These are phyloP conservation scores for Cheilosia vulpina DNA, from an alignment of 2,888 invertebrate species.

Conservation along the genomic window DNA sequence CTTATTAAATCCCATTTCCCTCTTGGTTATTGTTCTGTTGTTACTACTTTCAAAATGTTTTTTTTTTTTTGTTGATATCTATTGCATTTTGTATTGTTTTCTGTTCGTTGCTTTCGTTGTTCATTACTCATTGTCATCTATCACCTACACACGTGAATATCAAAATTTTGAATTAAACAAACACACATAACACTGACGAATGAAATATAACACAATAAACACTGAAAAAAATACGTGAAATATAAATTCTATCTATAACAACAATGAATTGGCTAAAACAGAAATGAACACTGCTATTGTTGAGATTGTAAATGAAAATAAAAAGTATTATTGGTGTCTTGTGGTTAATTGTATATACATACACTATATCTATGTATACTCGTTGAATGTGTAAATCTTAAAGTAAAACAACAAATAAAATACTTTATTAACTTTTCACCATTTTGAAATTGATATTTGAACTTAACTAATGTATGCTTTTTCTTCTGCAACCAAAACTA, in stretches of 20 bases:
- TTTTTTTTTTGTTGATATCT: slow-evolving; percentile 48
- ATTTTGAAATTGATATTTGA: slow-evolving; percentile 23
- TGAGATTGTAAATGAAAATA: slow-evolving; percentile 61
- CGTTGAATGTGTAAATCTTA: slow-evolving; percentile 60
- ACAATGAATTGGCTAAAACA: slow-evolving; percentile 50
- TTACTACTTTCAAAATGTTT: slow-evolving; percentile 18
- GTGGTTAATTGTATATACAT: slow-evolving; percentile 67
- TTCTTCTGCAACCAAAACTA: slow-evolving; percentile 60
- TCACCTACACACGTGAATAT: slow-evolving; percentile 43
- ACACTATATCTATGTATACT: slow-evolving; percentile 47
- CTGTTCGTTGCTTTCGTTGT: slow-evolving; percentile 58
- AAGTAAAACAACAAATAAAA: slow-evolving; percentile 9
- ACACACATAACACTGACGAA: slow-evolving; percentile 29
- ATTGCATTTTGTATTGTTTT: slow-evolving; percentile 35
- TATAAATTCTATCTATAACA: slow-evolving; percentile 2
- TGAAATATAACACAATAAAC: slow-evolving; percentile 33
- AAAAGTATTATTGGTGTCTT: slow-evolving; percentile 66
- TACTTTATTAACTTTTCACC: not conserved
- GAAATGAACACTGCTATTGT: slow-evolving; percentile 21
- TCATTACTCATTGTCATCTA: slow-evolving; percentile 63
- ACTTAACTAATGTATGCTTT: slow-evolving; percentile 42
- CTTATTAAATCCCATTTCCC: not conserved
- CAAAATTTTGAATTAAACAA: slow-evolving; percentile 50
- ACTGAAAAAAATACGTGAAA: slow-evolving; percentile 3
- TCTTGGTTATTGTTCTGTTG: slow-evolving; percentile 19